phyloP scores from a whole-genome alignment of 2,888 invertebrate species.

The Nematopogon swammerdamellus region DNA sequence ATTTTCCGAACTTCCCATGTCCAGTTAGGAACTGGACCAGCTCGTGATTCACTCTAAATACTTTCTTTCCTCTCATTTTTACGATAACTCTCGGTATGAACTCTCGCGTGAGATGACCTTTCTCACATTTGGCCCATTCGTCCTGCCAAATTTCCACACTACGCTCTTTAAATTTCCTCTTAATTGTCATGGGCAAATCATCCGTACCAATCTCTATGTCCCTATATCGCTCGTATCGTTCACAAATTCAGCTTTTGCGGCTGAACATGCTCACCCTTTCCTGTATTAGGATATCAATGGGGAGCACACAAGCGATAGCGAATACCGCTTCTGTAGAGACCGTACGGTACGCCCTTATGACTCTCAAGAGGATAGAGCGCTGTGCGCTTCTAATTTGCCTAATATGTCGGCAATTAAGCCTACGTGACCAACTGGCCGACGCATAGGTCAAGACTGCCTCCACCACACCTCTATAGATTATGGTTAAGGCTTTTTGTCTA shows the following conservation, averaged over 20 bases:
- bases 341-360: conserved; percentile 16
- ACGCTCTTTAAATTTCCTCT: conserved; percentile 4
- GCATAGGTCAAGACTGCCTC: background rate
- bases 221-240: no score
- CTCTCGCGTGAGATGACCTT: conserved; percentile 10
- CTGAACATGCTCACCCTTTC: no score
- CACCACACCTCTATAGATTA: background rate
- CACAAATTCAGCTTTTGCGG: no score
- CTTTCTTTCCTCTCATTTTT: conserved; percentile 4
- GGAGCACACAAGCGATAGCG: conserved; percentile 16
- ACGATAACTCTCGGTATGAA: conserved; percentile 17
- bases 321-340: conserved; percentile 14
- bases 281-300: no score
- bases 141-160: no score
- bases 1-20: conserved; percentile 15
- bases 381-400: background rate
- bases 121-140: conserved; percentile 8
- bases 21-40: conserved; percentile 12
- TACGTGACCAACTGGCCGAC: background rate
- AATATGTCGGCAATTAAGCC: no score
- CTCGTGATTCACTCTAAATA: conserved; percentile 15
- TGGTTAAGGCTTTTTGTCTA: background rate
- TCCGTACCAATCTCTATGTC: conserved; percentile 5
- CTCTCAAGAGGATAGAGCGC: background rate
- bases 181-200: background rate